Conservation (phyloP, 2,797 vertebrate genomes). For the Podarcis lilfordi region DNA sequence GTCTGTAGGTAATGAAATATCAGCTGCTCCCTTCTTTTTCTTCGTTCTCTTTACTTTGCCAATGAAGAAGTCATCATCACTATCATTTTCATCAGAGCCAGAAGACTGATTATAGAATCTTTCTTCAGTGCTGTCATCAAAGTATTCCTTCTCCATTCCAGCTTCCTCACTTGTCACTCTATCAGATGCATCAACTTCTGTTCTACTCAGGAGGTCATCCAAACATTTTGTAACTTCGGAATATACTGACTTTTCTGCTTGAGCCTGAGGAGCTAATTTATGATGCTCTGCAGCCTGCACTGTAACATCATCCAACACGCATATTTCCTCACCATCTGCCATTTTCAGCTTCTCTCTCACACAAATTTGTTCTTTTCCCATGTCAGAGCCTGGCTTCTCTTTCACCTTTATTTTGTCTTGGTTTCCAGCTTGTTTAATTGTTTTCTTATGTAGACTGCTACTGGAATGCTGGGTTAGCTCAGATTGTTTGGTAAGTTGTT, state of each 20-base stretch:
- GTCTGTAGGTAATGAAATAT: constrained; percentile 40
- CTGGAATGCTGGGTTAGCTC: constrained; percentile 31
- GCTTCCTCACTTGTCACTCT: constrained; percentile 77
- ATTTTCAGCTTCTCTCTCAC: constrained; percentile 44
- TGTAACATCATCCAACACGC: background rate
- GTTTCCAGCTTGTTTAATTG: constrained; percentile 35
- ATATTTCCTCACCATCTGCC: background rate
- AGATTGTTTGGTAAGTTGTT: constrained; percentile 41
- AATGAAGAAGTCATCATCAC: constrained; percentile 90
- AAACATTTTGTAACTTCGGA: constrained; percentile 47
- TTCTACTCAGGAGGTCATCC: constrained; percentile 24
- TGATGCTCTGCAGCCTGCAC: constrained; percentile 27
- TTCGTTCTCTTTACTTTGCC: constrained; percentile 88
- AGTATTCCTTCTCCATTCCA: constrained; percentile 86
- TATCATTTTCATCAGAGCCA: constrained; percentile 85
- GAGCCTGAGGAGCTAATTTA: constrained; percentile 19
- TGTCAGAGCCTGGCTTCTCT: constrained; percentile 42
- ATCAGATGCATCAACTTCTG: constrained; percentile 4
- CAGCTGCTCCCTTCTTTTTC: constrained; percentile 80
- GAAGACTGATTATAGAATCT: constrained; percentile 92
- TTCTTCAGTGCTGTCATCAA: constrained; percentile 97
- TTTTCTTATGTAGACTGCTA: constrained; percentile 35
- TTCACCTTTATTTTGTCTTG: constrained; percentile 45
- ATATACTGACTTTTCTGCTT: constrained; percentile 37
- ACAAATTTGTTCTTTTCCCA: constrained; percentile 31